Conservation (phyloP, 1,140 invertebrate genomes). For the Drosophila tropicalis region DNA sequence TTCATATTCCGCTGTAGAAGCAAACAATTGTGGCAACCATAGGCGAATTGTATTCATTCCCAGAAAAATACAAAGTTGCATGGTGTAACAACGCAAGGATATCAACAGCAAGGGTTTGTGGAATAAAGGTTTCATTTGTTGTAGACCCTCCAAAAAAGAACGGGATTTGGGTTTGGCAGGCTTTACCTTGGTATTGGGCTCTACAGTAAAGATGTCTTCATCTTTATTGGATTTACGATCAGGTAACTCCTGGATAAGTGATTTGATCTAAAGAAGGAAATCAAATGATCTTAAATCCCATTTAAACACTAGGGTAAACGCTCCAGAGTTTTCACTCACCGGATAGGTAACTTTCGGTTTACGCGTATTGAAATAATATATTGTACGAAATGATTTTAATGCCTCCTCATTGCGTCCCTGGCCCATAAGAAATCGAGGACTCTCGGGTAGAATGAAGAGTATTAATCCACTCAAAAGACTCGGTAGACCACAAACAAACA, state of each 20-base stretch:
- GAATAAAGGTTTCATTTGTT: slow-evolving; percentile 74
- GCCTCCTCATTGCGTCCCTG: slow-evolving; percentile 88
- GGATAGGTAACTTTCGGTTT: slow-evolving; percentile 86
- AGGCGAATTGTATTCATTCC: slow-evolving; percentile 79
- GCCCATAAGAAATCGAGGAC: slow-evolving; percentile 92
- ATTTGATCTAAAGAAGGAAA: slow-evolving; percentile 50
- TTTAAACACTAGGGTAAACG: no score
- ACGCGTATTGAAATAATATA: slow-evolving; percentile 85
- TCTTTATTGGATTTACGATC: slow-evolving; percentile 46
- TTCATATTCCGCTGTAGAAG: slow-evolving; percentile 74
- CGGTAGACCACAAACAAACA: slow-evolving; percentile 87
- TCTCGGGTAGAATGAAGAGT: slow-evolving; percentile 89
- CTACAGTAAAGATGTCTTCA: slow-evolving; percentile 70
- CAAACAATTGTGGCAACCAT: slow-evolving; percentile 78
- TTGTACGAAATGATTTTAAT: slow-evolving; percentile 63
- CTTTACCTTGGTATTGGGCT: slow-evolving; percentile 52
- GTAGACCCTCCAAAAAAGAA: slow-evolving; percentile 58
- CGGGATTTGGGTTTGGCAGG: slow-evolving; percentile 21
- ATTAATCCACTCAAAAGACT: slow-evolving; percentile 86
- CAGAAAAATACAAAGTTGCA: slow-evolving; percentile 79
- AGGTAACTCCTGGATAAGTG: slow-evolving; percentile 65
- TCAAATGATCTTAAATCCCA: neutral
- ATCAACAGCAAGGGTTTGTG: slow-evolving; percentile 68
- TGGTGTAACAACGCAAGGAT: slow-evolving; percentile 68
- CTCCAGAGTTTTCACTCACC: slow-evolving; percentile 82